Evolutionary conservation across 1,140 invertebrate species (phyloP), one percentile per base, ranked within the genome.

Genomic region (Tetramorium simillimum): DNA sequence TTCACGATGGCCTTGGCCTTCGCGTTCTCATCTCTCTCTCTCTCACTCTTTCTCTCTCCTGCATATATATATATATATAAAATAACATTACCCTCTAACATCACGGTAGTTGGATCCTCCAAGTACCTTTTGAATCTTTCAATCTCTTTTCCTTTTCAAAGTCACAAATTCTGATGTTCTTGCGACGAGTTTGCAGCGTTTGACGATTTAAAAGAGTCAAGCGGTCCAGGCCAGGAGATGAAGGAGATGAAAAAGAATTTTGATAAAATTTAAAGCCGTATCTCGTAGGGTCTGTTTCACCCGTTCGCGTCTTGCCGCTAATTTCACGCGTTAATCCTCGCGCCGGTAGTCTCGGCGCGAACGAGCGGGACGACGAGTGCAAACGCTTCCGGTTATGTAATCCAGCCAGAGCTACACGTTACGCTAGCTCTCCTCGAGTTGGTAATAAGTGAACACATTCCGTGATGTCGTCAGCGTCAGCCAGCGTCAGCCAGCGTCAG

Each of bases 381-480:
- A 7, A 85, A 67, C 62, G 43, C 63, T 72, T 75, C 76, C 53
- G 76, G 58, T 90, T 90, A 77, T 53, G 56, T 80, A 90, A 84
- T 73, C 67, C 33, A 33, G 37, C 51, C 14, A 72, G 21, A 58
- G 24, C 53, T 46, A 24, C 16, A 70, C 49, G 62, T 84, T 53
- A 78, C 65, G 85, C 62, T 75, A 43, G 49, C 62, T 75, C 65
- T 80, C 77, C 33, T 53, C 46, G 21, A 28, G 33, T 40, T 58
- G 6, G 37, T 67, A 77, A 60, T 67, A 87, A 90, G 78, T 90
- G 33, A 33, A 33, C 58, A 46, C 28, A 58, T 78, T 87, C 43
- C 49, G 65, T 53, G 53, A 82, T 89, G 80, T 88, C 80, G 84
- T 90, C 88, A 90, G 70, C 80, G 84, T 90, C 88, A 90, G 70